Evolutionary conservation across 2,888 invertebrate species (phyloP), one percentile per base, ranked within the genome.

Genomic region (Erynnis tages): DNA sequence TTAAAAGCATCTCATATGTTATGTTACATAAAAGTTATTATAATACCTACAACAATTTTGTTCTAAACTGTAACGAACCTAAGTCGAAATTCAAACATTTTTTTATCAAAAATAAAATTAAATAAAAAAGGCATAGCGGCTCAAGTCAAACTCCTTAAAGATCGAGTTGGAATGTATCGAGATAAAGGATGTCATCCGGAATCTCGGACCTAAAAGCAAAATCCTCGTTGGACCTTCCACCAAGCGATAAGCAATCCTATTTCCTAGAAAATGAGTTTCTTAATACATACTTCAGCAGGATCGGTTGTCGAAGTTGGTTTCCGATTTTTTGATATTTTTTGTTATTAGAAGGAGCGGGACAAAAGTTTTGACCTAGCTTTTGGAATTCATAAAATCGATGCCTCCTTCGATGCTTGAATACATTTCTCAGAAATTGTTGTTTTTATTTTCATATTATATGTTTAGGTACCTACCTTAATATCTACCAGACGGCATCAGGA

Each of bases 161-260:
- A 78, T 75, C 73, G 71, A 66, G 62, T 71, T 69, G 82, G 84
- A 87, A 87, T 86, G 82, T 82, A 81, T 84, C 81, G 79, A 78
- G 86, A 88, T 88, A 86, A 86, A 86, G 77, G 82, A 87, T 87
- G 86, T 87, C 87, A 87, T 85, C 84, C 83, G 78, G 80, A 85
- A 82, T 79, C 78, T 73, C 71, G 70, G 76, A 76, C 76, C 71
- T 71, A 73, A 77, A 74, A 67, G 73, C 75, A 61, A 80, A 80
- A 79, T 68, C 68, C 75, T 70, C 70, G 56, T 62, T 59, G 61
- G 57, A 60, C 29, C 14, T 11, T 10, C 21, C 10, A 55, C 53
- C 59, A 57, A 52, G 58, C 63, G 56, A 81, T 61, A 74, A 63
- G 48, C 56, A 60, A 61, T 72, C 65, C 64, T 85, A 74, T 55